phyloP scores from a whole-genome alignment of 2,797 vertebrate genomes.

The Choloepus didactylus region DNA sequence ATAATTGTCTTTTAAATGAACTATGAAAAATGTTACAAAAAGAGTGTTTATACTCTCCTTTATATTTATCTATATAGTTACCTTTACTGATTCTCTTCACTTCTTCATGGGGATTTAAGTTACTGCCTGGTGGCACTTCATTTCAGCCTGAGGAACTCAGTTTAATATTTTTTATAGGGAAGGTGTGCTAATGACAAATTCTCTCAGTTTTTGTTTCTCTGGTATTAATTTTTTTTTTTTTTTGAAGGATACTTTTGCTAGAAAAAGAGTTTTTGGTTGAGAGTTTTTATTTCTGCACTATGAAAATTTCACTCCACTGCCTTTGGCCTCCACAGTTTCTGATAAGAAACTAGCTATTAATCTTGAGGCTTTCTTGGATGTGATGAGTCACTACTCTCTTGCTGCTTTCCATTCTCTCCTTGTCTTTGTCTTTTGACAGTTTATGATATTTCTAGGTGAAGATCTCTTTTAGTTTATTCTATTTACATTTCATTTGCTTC shows the following conservation, averaged over 20 bases:
- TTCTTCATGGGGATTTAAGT: neutral
- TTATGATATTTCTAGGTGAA: neutral
- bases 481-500: neutral
- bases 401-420: neutral
- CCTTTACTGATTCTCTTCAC: neutral
- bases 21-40: neutral
- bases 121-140: neutral
- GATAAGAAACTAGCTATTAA: neutral
- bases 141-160: neutral
- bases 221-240: neutral
- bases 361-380: neutral
- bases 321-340: neutral
- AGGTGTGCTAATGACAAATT: neutral
- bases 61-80: neutral
- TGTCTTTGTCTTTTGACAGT: neutral
- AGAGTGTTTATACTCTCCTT: neutral
- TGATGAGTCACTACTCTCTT: neutral
- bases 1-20: neutral
- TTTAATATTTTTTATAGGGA: neutral
- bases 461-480: neutral
- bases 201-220: neutral
- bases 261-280: neutral
- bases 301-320: neutral
- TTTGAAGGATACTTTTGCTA: neutral
- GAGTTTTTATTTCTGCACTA: neutral